Evolutionary conservation across 2,797 vertebrate genomes (phyloP).

Genomic region (Crypturellus tataupa): DNA sequence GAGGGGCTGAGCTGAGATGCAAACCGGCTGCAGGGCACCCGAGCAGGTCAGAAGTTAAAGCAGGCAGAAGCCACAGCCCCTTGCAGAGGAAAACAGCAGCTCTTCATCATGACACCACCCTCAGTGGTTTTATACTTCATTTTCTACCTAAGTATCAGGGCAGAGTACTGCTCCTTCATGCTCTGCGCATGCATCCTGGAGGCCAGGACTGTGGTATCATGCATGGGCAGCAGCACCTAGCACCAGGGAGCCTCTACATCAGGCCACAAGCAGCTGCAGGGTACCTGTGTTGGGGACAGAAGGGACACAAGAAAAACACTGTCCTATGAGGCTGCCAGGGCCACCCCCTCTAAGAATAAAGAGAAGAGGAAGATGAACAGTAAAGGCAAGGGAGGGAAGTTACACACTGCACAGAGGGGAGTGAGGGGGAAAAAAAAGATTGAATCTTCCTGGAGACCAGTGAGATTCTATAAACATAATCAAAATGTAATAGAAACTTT

Average conservation of each 20-base stretch:
- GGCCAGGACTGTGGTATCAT: background rate
- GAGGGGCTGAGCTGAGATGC: background rate
- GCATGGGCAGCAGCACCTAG: rapidly evolving
- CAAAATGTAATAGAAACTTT: slow-evolving; percentile 90
- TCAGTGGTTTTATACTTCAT: background rate
- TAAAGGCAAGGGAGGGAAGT: slow-evolving; percentile 42
- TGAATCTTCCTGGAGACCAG: slow-evolving; percentile 84
- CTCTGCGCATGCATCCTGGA: background rate
- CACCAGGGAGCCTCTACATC: background rate
- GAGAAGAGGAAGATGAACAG: slow-evolving; percentile 57
- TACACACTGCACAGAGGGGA: slow-evolving; percentile 68
- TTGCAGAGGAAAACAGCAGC: background rate
- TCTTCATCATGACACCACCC: background rate
- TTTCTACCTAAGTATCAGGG: background rate
- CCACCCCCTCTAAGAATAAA: slow-evolving; percentile 18
- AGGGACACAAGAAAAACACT: background rate
- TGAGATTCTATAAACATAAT: slow-evolving; percentile 89
- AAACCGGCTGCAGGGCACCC: background rate
- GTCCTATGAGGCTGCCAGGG: background rate
- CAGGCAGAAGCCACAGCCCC: background rate
- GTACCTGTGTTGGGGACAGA: background rate
- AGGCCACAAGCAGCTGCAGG: background rate
- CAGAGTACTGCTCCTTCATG: background rate
- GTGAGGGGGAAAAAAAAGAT: slow-evolving; percentile 76
- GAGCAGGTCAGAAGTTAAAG: background rate